phyloP scores from a whole-genome alignment of 2,113 vertebrate species.

The Natator depressus region DNA sequence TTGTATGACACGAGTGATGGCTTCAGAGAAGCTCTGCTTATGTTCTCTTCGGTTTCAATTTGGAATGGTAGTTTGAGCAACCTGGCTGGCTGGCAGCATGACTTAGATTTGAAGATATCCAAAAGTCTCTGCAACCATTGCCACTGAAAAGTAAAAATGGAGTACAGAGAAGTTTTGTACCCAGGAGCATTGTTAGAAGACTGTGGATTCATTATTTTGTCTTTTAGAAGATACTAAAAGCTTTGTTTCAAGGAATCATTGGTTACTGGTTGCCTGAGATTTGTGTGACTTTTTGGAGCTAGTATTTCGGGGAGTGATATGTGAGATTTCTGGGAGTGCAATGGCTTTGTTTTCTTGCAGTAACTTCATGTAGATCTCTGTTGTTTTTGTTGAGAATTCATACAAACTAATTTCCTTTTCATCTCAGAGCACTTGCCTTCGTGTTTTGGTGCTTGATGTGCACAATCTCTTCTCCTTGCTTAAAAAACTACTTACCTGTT shows the following conservation, averaged over 20 bases:
- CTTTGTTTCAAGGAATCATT: background rate
- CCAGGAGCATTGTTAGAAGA: background rate
- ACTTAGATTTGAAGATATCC: rapidly evolving
- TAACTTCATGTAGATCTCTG: background rate
- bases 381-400: background rate
- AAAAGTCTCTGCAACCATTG: background rate
- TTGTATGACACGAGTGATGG: background rate
- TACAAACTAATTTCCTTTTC: background rate
- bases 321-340: background rate
- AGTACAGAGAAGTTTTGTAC: background rate
- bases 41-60: background rate
- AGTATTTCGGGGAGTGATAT: background rate
- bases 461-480: background rate
- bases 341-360: background rate
- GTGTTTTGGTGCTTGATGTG: background rate
- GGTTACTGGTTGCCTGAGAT: background rate
- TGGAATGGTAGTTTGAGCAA: background rate
- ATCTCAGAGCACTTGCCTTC: background rate
- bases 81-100: background rate
- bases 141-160: background rate
- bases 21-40: background rate
- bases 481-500: background rate
- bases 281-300: background rate
- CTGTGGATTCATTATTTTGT: background rate
- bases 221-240: background rate